phyloP scores from a whole-genome alignment of 2,888 invertebrate species.

The Candidula unifasciata region DNA sequence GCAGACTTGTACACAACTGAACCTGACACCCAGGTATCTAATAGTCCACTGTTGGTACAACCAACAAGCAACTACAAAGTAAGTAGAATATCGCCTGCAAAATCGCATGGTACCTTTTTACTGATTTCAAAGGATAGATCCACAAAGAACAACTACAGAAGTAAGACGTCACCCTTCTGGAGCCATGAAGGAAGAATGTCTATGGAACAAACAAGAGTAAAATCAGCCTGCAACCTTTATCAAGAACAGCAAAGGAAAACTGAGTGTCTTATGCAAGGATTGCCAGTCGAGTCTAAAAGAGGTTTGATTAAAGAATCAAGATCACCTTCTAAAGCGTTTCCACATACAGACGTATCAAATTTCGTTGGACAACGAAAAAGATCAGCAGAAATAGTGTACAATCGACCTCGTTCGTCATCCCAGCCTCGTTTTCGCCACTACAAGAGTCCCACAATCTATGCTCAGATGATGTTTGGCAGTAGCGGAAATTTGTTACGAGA shows the following conservation, averaged over 20 bases:
- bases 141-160: too few relatives aligned
- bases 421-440: constrained; percentile 18
- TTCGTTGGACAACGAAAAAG: constrained; percentile 42
- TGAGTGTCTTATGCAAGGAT: constrained; percentile 54
- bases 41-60: background rate
- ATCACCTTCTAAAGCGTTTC: constrained; percentile 6
- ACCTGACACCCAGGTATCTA: background rate
- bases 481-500: background rate
- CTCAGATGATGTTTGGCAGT: background rate
- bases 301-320: background rate
- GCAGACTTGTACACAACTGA: background rate
- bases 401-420: constrained; percentile 37
- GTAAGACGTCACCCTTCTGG: too few relatives aligned
- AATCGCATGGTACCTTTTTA: too few relatives aligned
- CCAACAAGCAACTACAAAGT: background rate
- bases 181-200: too few relatives aligned
- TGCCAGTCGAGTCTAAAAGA: constrained; percentile 48
- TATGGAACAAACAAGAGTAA: too few relatives aligned
- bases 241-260: constrained; percentile 53
- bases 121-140: too few relatives aligned
- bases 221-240: constrained; percentile 14
- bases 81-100: background rate
- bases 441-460: background rate
- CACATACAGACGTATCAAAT: constrained; percentile 22
- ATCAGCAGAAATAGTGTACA: background rate